Evolutionary conservation across 2,113 vertebrate genomes (phyloP), one percentile per base, ranked within the genome.

Genomic region (Embiotoca jacksoni): DNA sequence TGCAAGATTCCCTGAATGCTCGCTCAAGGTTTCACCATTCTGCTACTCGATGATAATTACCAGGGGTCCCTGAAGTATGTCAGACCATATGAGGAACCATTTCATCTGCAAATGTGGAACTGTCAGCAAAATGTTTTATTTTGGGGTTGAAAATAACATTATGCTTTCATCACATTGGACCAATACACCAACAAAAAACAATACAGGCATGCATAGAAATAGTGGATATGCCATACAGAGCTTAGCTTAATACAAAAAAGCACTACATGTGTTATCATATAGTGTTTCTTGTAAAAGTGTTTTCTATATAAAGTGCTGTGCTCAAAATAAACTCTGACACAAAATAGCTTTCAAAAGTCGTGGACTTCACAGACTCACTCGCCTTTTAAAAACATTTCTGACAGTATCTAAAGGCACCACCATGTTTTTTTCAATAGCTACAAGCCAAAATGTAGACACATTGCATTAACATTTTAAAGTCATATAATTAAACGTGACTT

Each of bases 81-180:
- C 66, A 47, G 6, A 64, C 44, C 13, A 53, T 32, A 59, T 75
- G 37, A 67, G 14, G 9, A 46, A 16, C 8, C 0, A 61, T 72
- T 81, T 67, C 63, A 80, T 72, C 67, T 65, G 41, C 53, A 54
- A 44, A 56, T 81, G 64, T 64, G 60, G 31, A 81, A 62, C 72
- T 70, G 72, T 57, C 75, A 44, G 53, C 5, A 4, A 82, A 35
- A 61, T 16, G 37, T 67, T 76, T 58, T 61, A 58, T 60, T 6
- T 11, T 50, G 7, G 35, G 46, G 16, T 15, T 46, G 54, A n/a
- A 73, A 78, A 37, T 62, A 39, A 36, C 56, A 68, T 33, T 0
- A 32, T 50, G 1, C 9, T 73, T 37, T 68, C 47, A 61, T 74
- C 68, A 62, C 44, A 30, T 3, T 63, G 39, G 7, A 60, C 39